A percentile compares a stretch with the other conserved stretches of the same genome.
Evolutionary conservation across 2,888 invertebrate genomes (phyloP).

Genomic region (Aphidius colemani): DNA sequence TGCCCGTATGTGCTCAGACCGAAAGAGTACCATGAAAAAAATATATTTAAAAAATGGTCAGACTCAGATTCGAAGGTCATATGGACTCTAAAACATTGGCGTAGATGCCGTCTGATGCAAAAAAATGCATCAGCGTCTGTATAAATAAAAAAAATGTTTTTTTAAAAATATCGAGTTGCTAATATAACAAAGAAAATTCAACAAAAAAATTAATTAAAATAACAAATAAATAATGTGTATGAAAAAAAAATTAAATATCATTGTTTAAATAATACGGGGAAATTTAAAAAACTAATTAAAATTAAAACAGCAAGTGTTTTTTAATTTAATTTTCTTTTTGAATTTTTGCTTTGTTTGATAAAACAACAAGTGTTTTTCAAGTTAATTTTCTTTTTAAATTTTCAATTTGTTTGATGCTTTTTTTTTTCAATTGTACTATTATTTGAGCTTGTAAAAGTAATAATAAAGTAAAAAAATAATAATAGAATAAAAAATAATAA

Average conservation of each 20-base stretch:
- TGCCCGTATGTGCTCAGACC: too few species aligned
- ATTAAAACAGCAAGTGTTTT: too few species aligned
- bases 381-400: constrained; percentile 13
- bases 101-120: constrained; percentile 37
- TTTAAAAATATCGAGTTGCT: neutral
- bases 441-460: too few species aligned
- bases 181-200: neutral
- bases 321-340: constrained; percentile 11
- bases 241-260: constrained; percentile 6
- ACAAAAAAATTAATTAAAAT: neutral
- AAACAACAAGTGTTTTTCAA: too few species aligned
- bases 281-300: too few species aligned
- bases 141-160: neutral
- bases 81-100: constrained; percentile 50
- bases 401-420: too few species aligned
- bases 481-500: neutral
- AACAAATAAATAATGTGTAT: neutral
- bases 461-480: too few species aligned
- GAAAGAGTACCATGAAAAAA: constrained; percentile 34
- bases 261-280: too few species aligned
- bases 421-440: too few species aligned
- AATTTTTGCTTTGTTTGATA: neutral
- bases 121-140: too few species aligned
- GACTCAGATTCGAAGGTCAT: constrained; percentile 56
- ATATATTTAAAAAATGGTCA: constrained; percentile 51